Conservation (phyloP, 2,888 invertebrate genomes). For the Parelbella ahira region DNA sequence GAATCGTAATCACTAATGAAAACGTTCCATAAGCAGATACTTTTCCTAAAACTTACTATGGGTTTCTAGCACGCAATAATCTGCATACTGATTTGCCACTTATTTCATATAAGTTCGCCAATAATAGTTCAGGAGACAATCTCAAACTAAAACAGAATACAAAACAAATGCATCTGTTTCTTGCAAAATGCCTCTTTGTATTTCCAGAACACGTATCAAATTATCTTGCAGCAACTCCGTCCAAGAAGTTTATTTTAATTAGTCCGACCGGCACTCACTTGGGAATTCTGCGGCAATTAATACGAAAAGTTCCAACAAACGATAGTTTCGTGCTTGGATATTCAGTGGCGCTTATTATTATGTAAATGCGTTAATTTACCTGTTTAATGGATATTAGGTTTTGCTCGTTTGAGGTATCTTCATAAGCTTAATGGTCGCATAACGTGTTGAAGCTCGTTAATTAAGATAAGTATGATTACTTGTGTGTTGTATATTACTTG, state of each 20-base stretch:
- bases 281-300: conserved; percentile 33
- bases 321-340: conserved; percentile 17
- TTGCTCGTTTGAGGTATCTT: conserved; percentile 14
- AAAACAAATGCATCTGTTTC: conserved; percentile 14
- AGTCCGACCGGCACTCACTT: conserved; percentile 31
- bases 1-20: no score
- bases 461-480: conserved; percentile 8
- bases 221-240: conserved; percentile 15
- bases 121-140: not conserved
- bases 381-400: conserved; percentile 13
- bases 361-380: conserved; percentile 22
- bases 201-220: conserved; percentile 20
- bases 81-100: no score
- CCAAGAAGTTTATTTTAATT: conserved; percentile 42
- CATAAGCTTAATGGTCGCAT: conserved; percentile 12
- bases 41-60: no score
- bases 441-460: conserved; percentile 10
- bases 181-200: conserved; percentile 13
- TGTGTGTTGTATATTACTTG: no score
- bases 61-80: no score
- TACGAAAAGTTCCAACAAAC: conserved; percentile 26
- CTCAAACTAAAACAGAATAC: conserved; percentile 1
- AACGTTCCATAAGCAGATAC: no score
- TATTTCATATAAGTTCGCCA: no score
- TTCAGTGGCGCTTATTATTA: conserved; percentile 16